These are phyloP conservation scores for Labrus mixtus DNA, from an alignment of 2,113 vertebrate genomes.

Conservation along the genomic window DNA sequence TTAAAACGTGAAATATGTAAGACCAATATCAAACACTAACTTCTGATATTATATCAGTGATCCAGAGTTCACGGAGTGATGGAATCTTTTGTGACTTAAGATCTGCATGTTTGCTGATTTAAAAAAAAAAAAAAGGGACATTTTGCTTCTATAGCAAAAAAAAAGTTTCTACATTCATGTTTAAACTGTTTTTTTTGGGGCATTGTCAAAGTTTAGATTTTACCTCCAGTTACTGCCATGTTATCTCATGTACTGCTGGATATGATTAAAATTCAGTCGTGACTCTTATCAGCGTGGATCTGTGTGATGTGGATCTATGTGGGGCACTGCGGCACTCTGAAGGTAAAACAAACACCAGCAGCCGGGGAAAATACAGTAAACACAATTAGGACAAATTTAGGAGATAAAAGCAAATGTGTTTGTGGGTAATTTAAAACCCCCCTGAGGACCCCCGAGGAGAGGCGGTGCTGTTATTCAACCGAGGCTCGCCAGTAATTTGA, in stretches of 20 bases:
- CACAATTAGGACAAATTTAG: conserved; percentile 51
- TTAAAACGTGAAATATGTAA: no score
- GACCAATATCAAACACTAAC: no score
- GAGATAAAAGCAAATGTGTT: conserved; percentile 44
- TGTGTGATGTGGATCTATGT: conserved; percentile 20
- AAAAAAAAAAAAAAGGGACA: no score
- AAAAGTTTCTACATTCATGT: no score
- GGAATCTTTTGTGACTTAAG: no score
- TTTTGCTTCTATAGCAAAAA: no score
- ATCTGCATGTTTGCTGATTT: no score
- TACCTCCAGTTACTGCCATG: no score
- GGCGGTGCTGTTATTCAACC: conserved; percentile 5
- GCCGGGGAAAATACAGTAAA: conserved; percentile 36
- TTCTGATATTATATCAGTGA: no score
- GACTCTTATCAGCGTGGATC: neutral
- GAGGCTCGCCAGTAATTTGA: conserved; percentile 55
- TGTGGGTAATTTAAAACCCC: conserved; percentile 36
- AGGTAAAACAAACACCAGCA: conserved; percentile 22
- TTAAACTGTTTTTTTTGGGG: no score
- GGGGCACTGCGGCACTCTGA: conserved; percentile 29
- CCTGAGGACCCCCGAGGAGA: conserved; percentile 5
- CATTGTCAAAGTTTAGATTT: no score
- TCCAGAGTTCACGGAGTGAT: no score
- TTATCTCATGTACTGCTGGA: neutral
- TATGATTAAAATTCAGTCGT: neutral